A percentile compares a stretch with the other conserved stretches of the same genome.
Conservation (phyloP, 2,113 vertebrate species). For the Dolichotis patagonum region DNA sequence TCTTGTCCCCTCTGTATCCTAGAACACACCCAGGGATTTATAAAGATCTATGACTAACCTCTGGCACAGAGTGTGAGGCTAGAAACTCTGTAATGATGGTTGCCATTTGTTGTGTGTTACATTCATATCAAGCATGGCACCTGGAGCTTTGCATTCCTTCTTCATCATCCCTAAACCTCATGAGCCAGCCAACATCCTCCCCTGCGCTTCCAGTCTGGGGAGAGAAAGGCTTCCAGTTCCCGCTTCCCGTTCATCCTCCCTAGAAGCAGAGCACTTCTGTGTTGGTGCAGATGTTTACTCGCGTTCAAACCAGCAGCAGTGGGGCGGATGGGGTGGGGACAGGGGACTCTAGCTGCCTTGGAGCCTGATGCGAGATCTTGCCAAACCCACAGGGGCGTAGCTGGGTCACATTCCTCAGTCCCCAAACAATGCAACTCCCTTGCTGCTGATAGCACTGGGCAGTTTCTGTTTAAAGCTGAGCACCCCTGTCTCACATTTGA, state of each 20-base stretch:
- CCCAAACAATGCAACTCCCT: background rate
- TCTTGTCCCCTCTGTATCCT: background rate
- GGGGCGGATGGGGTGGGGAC: background rate
- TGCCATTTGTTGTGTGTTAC: background rate
- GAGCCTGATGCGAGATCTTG: background rate
- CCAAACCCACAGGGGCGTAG: background rate
- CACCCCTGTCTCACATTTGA: background rate
- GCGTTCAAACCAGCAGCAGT: background rate
- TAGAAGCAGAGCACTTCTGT: background rate
- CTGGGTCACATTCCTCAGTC: background rate
- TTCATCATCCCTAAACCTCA: background rate
- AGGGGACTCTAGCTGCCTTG: background rate
- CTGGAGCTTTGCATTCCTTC: background rate
- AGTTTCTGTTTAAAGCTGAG: background rate
- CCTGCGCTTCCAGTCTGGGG: rapidly evolving
- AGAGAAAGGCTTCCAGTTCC: background rate
- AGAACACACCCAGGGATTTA: background rate
- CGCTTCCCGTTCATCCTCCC: background rate
- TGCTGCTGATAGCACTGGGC: background rate
- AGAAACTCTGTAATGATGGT: background rate
- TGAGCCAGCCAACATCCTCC: background rate
- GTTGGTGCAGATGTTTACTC: background rate
- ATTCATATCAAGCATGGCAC: background rate
- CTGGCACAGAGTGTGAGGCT: background rate
- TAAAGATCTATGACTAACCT: background rate